Evolutionary conservation across 2,797 vertebrate species (phyloP), one percentile per base, ranked within the genome.

Genomic region (Scolopax rusticola): DNA sequence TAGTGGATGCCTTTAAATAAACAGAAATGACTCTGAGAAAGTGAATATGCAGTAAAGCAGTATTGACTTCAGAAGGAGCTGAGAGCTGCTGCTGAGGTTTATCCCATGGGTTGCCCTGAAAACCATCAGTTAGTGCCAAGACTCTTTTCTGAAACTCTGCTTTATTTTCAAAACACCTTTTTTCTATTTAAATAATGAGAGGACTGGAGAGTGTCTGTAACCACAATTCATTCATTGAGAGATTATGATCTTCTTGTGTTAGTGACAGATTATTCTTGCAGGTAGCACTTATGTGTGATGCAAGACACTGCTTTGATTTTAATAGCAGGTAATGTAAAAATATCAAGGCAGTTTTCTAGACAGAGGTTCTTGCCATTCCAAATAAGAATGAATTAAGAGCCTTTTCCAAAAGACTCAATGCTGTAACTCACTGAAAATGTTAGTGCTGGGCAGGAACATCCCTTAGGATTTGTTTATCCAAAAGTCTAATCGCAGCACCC

Each of bases 131-230:
- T 86, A 60, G 53, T 77, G 73, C 67, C 79, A 83, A 87, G 67
- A 65, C 41, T 83, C 18, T 73, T 48, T 18, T 54, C 79, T 94
- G 70, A 91, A 71, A 40, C 28, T 24, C 57, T 69, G 32, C 32
- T 91, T 64, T 63, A n/a, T 77, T 96, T 95, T 93, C 68, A 73
- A 87, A 94, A 67, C 73, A 87, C n/a, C 50, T 54, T 94, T 76
- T 76, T 92, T 13, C 71, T 73, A 15, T 38, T 59, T 67, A 50
- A 75, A 71, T 77, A 91, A 89, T 25, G 36, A 91, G 77, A 30
- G 12, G 47, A 28, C 57, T 47, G 43, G 56, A 85, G 70, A 75
- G 27, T 60, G 23, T 64, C 77, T 92, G 6, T 56, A 85, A 57
- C n/a, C 60, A 12, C 2, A 70, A 8, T 64, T 80, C n/a, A 32